phyloP scores from a whole-genome alignment of 2,888 invertebrate species.

The Limenitis camilla region DNA sequence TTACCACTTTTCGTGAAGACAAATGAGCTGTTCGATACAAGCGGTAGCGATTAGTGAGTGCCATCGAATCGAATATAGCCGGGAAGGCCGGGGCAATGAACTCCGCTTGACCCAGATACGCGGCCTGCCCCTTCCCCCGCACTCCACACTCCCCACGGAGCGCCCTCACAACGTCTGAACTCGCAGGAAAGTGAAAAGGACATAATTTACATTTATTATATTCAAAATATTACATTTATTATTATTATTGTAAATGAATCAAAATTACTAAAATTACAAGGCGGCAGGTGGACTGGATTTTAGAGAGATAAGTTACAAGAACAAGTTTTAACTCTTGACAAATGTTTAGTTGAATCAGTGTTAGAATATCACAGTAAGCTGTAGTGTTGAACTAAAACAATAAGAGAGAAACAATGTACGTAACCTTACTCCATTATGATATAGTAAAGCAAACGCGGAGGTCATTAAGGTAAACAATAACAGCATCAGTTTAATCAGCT shows the following conservation, averaged over 20 bases:
- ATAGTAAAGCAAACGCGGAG: slow-evolving; percentile 2
- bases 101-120: slow-evolving; percentile 71
- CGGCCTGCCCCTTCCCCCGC: no score
- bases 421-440: background rate
- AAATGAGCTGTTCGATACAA: slow-evolving; percentile 32
- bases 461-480: slow-evolving; percentile 14
- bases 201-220: slow-evolving; percentile 34
- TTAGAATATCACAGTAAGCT: background rate
- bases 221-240: slow-evolving; percentile 2
- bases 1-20: slow-evolving; percentile 22
- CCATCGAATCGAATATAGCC: slow-evolving; percentile 63
- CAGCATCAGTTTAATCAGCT: slow-evolving; percentile 36
- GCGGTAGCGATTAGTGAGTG: slow-evolving; percentile 57
- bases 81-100: slow-evolving; percentile 75
- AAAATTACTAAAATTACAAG: no score
- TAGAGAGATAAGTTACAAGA: no score
- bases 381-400: background rate
- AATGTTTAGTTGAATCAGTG: background rate
- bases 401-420: background rate
- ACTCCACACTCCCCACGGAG: slow-evolving; percentile 27
- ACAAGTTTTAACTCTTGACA: no score
- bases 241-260: background rate
- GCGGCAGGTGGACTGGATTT: no score
- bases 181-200: slow-evolving; percentile 66
- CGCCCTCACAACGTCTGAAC: slow-evolving; percentile 30